phyloP scores from a whole-genome alignment of 2,113 vertebrate species.

The Cichladusa arquata region DNA sequence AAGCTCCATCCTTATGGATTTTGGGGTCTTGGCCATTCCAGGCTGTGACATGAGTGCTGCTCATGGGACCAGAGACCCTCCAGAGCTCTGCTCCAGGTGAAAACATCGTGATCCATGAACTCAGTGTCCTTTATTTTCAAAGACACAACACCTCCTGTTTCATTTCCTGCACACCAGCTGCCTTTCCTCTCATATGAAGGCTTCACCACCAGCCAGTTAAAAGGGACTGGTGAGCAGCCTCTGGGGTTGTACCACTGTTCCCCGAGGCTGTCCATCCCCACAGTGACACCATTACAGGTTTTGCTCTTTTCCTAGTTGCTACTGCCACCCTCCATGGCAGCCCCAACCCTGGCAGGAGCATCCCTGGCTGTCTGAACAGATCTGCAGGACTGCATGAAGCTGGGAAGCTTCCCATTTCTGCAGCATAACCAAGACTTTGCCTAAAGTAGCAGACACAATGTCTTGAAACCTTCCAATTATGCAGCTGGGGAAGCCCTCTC shows the following conservation, averaged over 20 bases:
- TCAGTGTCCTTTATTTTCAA: not conserved
- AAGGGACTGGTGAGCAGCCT: not conserved
- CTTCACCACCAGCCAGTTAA: not conserved
- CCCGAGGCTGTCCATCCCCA: not conserved
- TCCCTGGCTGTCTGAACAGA: not conserved
- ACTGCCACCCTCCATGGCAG: not conserved
- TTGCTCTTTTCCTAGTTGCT: not conserved
- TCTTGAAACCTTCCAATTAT: not conserved
- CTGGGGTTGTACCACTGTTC: not conserved
- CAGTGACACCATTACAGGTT: rapidly evolving
- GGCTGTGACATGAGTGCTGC: not conserved
- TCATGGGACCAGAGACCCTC: not conserved
- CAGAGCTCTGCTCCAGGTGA: not conserved
- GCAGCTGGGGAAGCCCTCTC: not conserved
- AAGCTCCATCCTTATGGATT: not conserved
- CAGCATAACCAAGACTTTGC: not conserved
- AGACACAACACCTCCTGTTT: not conserved
- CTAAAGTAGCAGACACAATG: not conserved
- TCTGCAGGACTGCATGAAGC: not conserved
- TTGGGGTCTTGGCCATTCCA: not conserved
- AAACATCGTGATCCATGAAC: rapidly evolving
- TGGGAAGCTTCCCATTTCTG: not conserved
- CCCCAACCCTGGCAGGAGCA: not conserved
- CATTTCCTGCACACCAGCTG: not conserved
- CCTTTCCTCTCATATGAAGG: rapidly evolving